Percentiles rank a stretch among this genome's conserved stretches.
These are phyloP conservation scores for Lerema accius DNA, from an alignment of 1,140 invertebrate species.

Conservation along the genomic window DNA sequence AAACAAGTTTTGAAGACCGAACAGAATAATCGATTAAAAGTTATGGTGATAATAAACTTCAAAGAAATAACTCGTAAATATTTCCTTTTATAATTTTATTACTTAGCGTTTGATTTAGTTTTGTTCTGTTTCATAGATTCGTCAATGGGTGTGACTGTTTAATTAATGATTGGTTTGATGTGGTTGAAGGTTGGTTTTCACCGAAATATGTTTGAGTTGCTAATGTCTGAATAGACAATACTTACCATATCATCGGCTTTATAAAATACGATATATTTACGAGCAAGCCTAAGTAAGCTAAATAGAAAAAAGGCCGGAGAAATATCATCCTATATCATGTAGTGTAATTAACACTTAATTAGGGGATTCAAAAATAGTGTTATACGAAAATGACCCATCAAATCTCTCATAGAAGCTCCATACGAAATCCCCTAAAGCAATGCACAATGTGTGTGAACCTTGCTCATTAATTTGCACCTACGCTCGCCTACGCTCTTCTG, in stretches of 20 bases:
- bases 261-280: too few relatives aligned
- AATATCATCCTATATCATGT: too few relatives aligned
- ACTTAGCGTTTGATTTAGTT: constrained; percentile 16
- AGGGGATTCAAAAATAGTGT: too few relatives aligned
- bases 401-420: background rate
- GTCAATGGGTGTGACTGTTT: constrained; percentile 11
- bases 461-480: constrained; percentile 56
- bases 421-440: constrained; percentile 20
- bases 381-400: background rate
- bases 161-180: constrained; percentile 1
- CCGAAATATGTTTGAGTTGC: too few relatives aligned
- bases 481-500: constrained; percentile 45
- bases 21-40: constrained; percentile 57
- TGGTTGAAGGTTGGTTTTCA: constrained; percentile 1
- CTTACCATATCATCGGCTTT: too few relatives aligned
- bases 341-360: too few relatives aligned
- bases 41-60: constrained; percentile 44
- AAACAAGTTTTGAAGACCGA: constrained; percentile 32
- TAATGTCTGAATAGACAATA: too few relatives aligned
- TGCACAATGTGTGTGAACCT: constrained; percentile 51
- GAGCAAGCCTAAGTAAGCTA: too few relatives aligned
- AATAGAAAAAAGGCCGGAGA: too few relatives aligned
- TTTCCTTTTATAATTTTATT: constrained; percentile 33
- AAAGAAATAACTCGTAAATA: constrained; percentile 45
- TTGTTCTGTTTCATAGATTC: constrained; percentile 16